A percentile compares a stretch with the other conserved stretches of the same genome.
phyloP scores from a whole-genome alignment of 1,140 invertebrate genomes.

The Mylabris phalerata region DNA sequence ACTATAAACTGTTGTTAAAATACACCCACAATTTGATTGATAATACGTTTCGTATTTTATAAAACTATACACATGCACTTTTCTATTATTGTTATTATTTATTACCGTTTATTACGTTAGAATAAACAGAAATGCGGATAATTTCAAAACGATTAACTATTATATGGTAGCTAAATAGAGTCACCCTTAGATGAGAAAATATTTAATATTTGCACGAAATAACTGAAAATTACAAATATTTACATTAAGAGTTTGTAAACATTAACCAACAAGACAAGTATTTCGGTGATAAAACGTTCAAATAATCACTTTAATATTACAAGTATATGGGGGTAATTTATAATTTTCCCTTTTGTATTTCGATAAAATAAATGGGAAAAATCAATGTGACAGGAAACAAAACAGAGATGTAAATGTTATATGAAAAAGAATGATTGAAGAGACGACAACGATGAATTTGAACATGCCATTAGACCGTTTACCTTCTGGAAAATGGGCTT shows the following conservation, averaged over 20 bases:
- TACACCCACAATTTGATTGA: slow-evolving; percentile 3
- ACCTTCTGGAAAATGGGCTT: slow-evolving; percentile 11
- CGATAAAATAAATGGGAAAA: no score
- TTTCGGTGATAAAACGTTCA: slow-evolving; percentile 1
- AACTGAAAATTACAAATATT: slow-evolving; percentile 9
- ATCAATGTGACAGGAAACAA: no score
- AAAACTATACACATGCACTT: no score
- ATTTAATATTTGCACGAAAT: slow-evolving; percentile 8
- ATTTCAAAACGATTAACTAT: slow-evolving; percentile 10
- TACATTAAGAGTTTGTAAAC: slow-evolving; percentile 5
- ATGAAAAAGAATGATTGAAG: slow-evolving; percentile 12
- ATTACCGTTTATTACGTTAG: slow-evolving; percentile 1
- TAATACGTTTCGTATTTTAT: neutral
- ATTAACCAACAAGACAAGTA: slow-evolving; percentile 6
- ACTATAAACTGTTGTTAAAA: slow-evolving; percentile 1
- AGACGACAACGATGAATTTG: slow-evolving; percentile 7
- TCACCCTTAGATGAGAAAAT: slow-evolving; percentile 5
- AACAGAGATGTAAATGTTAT: no score
- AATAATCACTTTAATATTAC: no score
- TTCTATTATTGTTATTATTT: slow-evolving; percentile 6
- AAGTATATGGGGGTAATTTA: no score
- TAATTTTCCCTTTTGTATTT: no score
- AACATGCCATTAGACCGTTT: slow-evolving; percentile 14
- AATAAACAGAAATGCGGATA: slow-evolving; percentile 5
- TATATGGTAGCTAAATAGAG: neutral